Conservation (phyloP, 64 coral and sea anemone species). For the Catalaphyllia jardinei region DNA sequence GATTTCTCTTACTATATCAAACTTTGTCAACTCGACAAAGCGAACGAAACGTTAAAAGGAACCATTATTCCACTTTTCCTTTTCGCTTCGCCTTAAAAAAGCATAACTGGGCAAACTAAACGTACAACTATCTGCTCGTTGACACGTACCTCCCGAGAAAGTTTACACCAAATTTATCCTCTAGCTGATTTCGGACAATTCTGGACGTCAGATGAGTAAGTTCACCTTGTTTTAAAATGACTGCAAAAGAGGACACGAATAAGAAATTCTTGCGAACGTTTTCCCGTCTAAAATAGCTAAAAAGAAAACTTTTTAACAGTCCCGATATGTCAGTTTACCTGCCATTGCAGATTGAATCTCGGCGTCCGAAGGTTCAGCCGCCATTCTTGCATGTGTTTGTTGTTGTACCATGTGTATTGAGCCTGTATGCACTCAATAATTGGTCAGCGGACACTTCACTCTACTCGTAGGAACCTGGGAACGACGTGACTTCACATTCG, state of each 20-base stretch:
- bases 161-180: constrained; percentile 56
- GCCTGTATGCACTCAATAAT: background rate
- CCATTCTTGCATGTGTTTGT: constrained; percentile 13
- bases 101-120: background rate
- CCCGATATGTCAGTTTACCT: background rate
- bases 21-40: no score
- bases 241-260: background rate
- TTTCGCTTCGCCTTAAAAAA: background rate
- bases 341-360: constrained; percentile 6
- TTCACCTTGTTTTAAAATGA: constrained; percentile 59
- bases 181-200: constrained; percentile 52
- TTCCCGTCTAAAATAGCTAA: background rate
- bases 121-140: background rate
- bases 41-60: background rate
- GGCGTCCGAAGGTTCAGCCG: constrained; percentile 7
- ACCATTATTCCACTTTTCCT: background rate
- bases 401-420: constrained; percentile 42
- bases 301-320: background rate
- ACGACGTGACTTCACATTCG: no score
- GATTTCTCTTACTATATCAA: no score
- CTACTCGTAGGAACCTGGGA: no score
- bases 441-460: background rate
- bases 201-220: constrained; percentile 58
- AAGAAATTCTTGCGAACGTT: background rate
- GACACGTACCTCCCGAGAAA: constrained; percentile 31